These are phyloP conservation scores for Leucoraja erinaceus DNA, from an alignment of 2,113 vertebrate species.

Conservation along the genomic window DNA sequence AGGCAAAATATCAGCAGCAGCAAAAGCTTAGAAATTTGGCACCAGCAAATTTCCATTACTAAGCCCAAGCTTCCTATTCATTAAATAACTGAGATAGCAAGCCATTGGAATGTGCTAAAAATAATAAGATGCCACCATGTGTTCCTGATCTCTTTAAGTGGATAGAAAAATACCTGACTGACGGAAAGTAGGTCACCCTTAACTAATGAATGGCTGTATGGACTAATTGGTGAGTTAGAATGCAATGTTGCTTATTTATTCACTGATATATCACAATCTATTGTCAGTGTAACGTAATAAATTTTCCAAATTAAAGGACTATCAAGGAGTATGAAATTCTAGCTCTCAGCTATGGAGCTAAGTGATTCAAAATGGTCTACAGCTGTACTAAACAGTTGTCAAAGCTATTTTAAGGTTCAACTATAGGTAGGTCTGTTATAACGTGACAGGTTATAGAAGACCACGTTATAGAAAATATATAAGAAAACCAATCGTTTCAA, in stretches of 20 bases:
- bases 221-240: not conserved
- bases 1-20: not conserved
- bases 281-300: not conserved
- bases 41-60: not conserved
- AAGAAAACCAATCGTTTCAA: too few relatives aligned
- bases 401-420: not conserved
- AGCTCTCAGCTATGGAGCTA: not conserved
- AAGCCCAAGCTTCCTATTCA: not conserved
- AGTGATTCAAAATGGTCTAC: not conserved
- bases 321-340: not conserved
- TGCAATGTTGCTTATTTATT: not conserved
- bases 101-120: not conserved
- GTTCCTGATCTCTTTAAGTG: not conserved
- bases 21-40: not conserved
- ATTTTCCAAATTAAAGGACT: not conserved
- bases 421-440: not conserved
- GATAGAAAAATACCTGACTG: not conserved
- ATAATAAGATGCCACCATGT: not conserved
- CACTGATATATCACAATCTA: not conserved
- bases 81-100: not conserved
- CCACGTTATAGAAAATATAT: too few relatives aligned
- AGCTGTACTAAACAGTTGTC: not conserved
- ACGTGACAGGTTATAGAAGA: too few relatives aligned
- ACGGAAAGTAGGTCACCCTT: not conserved
- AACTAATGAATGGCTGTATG: not conserved